Percentiles rank a stretch among this genome's conserved stretches.
Conservation (phyloP, 64 coral and sea anemone genomes). For the Orbicella faveolata region DNA sequence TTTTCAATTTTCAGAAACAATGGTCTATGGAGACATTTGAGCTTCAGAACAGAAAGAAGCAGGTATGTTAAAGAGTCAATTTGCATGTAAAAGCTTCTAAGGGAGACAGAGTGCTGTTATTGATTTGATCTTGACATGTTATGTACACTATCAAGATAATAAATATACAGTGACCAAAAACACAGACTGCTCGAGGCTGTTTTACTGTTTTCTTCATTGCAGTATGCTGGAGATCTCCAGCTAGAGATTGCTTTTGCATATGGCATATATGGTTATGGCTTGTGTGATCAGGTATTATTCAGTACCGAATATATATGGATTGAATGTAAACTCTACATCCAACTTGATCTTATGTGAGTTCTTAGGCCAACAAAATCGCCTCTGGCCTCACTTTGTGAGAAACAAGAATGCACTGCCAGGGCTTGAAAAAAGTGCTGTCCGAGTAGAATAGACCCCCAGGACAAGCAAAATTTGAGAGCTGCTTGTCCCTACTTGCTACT, state of each 20-base stretch:
- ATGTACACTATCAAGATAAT: too few relatives aligned
- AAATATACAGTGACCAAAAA: too few relatives aligned
- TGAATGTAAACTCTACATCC: not conserved
- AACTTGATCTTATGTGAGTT: not conserved
- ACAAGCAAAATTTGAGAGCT: too few relatives aligned
- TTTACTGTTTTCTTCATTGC: not conserved
- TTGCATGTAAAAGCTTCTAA: too few relatives aligned
- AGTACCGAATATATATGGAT: not conserved
- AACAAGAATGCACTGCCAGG: too few relatives aligned
- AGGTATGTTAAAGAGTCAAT: constrained; percentile 27
- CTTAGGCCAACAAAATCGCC: not conserved
- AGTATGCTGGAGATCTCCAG: constrained; percentile 87
- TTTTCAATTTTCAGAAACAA: constrained; percentile 64
- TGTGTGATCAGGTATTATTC: constrained; percentile 85
- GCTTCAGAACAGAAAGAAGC: constrained; percentile 77
- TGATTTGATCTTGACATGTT: too few relatives aligned
- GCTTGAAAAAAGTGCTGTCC: too few relatives aligned
- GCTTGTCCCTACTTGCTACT: too few relatives aligned
- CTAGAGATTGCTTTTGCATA: constrained; percentile 97
- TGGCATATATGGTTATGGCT: constrained; percentile 94
- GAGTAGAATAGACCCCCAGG: too few relatives aligned
- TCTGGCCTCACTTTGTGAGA: too few relatives aligned
- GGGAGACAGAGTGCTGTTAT: too few relatives aligned
- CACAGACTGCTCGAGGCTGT: too few relatives aligned
- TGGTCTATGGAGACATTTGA: constrained; percentile 96